Evolutionary conservation across 2,888 invertebrate genomes (phyloP).

Genomic region (Desoria tigrina): DNA sequence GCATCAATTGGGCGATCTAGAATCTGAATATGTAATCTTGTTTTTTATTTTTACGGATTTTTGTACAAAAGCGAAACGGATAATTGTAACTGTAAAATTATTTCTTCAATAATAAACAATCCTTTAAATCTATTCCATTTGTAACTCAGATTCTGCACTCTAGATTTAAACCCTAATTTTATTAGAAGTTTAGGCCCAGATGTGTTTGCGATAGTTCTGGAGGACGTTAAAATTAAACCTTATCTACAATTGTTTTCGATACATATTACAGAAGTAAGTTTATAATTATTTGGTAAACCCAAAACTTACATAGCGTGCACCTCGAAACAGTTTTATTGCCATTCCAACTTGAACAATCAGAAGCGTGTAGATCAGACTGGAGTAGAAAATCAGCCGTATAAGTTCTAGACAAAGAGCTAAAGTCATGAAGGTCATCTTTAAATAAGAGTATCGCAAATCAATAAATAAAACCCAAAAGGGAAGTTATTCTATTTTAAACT

Average conservation of each 20-base stretch:
- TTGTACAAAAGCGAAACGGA: not conserved
- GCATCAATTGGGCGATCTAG: slow-evolving; percentile 31
- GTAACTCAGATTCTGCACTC: too few relatives aligned
- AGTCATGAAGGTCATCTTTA: too few relatives aligned
- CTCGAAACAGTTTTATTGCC: slow-evolving; percentile 36
- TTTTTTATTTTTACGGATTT: not conserved
- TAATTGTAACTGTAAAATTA: not conserved
- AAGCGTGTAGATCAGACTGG: slow-evolving; percentile 34
- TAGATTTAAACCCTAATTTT: too few relatives aligned
- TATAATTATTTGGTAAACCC: too few relatives aligned
- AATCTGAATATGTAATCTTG: slow-evolving; percentile 23
- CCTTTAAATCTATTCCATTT: not conserved
- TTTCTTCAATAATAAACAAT: too few relatives aligned
- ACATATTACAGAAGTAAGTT: too few relatives aligned
- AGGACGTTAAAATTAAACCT: too few relatives aligned
- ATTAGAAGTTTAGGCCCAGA: not conserved
- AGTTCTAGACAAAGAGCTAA: slow-evolving; percentile 37
- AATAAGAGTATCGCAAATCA: too few relatives aligned
- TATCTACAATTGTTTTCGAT: too few relatives aligned
- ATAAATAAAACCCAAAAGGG: too few relatives aligned
- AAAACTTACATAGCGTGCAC: slow-evolving; percentile 36
- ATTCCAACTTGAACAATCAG: slow-evolving; percentile 40
- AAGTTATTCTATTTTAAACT: too few relatives aligned
- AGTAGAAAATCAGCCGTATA: slow-evolving; percentile 37
- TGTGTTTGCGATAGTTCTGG: not conserved